phyloP scores from a whole-genome alignment of 2,113 vertebrate genomes.

The Xiphias gladius region DNA sequence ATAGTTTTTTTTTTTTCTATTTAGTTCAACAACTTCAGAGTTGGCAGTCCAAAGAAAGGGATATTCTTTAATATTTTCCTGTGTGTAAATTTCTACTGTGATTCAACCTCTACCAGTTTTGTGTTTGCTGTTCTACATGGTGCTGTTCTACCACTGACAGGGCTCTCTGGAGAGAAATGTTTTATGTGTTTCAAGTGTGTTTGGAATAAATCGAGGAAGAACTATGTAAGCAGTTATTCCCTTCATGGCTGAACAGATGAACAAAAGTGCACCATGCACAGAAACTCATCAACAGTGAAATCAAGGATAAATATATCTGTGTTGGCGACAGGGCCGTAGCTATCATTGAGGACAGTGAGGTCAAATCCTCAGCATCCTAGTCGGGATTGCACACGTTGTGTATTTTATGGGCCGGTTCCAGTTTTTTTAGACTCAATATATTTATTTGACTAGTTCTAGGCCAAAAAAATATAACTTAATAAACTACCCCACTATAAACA shows the following conservation, averaged over 20 bases:
- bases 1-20: neutral
- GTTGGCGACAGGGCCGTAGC: neutral
- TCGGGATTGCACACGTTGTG: neutral
- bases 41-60: no score
- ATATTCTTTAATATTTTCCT: slow-evolving; percentile 41
- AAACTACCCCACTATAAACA: neutral
- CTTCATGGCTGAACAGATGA: slow-evolving; percentile 1
- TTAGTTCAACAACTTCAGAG: slow-evolving; percentile 32
- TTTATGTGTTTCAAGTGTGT: neutral
- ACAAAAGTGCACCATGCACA: neutral
- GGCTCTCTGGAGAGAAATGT: neutral
- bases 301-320: no score
- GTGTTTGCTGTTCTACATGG: neutral
- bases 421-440: neutral
- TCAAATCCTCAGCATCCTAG: neutral
- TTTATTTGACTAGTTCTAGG: neutral
- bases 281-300: neutral
- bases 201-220: neutral
- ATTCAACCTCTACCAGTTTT: slow-evolving; percentile 9
- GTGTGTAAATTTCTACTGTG: neutral
- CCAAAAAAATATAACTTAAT: slow-evolving; percentile 14
- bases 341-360: neutral
- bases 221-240: neutral
- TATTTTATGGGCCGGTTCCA: neutral
- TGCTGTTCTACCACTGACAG: neutral